Base-by-base conservation (phyloP, 2,797 vertebrate species). In the Gobionotothen gibberifrons region DNA sequence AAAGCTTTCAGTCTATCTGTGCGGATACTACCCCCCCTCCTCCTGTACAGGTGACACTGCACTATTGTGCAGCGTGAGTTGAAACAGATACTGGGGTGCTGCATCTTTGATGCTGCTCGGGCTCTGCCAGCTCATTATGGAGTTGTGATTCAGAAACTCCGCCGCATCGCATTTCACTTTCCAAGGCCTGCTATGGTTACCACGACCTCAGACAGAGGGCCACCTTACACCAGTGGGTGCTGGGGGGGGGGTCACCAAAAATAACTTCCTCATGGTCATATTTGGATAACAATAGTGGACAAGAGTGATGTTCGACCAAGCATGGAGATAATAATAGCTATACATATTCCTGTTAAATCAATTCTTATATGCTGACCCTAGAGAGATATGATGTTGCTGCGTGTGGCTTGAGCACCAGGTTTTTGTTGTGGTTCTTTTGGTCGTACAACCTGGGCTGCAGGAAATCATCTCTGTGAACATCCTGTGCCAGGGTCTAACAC, bases 121-220 rank as follows among this genome's bases (percentile, higher is more conserved):
- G 82, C 83, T 78, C 78, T 74, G 89, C 89, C 88, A 91, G 90
- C 91, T 93, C 91, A 93, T 94, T 93, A 92, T 90, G 82, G 85
- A 90, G 94, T 93, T 93, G 93, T 94, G 93, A 95, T 95, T 95
- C 92, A 94, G 89, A 91, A 92, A 89, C 86, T 84, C 76, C 81
- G 63, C 70, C 77, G 88, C 90, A 89, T 94, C 93, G 16, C 87
- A 92, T 95, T 95, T 95, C 94, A 95, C 94, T 94, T 95, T 95
- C 94, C 93, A 93, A 94, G 86, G 90, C 83, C 90, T 93, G 90
- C 94, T 95, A 94, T 92, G 91, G 94, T 94, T 94, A 95, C 94
- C 88, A 80, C 84, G 80, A 88, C 92, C 92, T 93, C 92, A 92
- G 91, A 92, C 92, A 78, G 90, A 87, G 90, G 87, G 94, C 90